phyloP scores from a whole-genome alignment of 2,113 vertebrate species.

The Misgurnus mizolepis region DNA sequence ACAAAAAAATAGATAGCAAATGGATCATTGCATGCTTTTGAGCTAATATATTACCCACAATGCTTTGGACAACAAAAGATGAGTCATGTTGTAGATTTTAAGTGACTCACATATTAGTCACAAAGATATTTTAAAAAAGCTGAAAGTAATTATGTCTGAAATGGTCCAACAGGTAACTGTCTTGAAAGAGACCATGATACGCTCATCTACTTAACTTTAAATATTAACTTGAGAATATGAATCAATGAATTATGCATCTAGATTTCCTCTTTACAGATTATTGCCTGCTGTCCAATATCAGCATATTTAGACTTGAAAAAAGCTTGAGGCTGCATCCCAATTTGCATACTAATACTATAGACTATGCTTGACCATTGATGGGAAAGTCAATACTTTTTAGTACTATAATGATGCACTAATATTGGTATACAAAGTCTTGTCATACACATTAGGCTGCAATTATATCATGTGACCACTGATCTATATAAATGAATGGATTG shows the following conservation, averaged over 20 bases:
- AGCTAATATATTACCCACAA: background rate
- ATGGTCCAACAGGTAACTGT: no score
- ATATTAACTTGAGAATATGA: background rate
- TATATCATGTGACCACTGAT: no score
- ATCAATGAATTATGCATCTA: constrained; percentile 12
- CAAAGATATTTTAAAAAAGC: no score
- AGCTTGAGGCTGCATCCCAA: no score
- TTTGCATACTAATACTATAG: background rate
- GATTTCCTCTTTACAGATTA: background rate
- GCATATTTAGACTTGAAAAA: background rate
- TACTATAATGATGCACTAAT: no score
- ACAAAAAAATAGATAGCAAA: no score
- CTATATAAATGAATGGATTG: no score
- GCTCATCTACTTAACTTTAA: background rate
- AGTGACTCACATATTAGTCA: background rate
- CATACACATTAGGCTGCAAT: no score
- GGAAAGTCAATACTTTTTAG: no score
- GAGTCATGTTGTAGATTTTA: background rate
- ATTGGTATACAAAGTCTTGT: no score
- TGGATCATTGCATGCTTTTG: background rate
- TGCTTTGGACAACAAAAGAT: no score
- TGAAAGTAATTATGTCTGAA: no score
- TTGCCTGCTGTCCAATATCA: background rate
- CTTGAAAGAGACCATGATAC: background rate
- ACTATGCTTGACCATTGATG: background rate